phyloP scores from a whole-genome alignment of 1,140 invertebrate genomes.

The Ooceraea biroi region DNA sequence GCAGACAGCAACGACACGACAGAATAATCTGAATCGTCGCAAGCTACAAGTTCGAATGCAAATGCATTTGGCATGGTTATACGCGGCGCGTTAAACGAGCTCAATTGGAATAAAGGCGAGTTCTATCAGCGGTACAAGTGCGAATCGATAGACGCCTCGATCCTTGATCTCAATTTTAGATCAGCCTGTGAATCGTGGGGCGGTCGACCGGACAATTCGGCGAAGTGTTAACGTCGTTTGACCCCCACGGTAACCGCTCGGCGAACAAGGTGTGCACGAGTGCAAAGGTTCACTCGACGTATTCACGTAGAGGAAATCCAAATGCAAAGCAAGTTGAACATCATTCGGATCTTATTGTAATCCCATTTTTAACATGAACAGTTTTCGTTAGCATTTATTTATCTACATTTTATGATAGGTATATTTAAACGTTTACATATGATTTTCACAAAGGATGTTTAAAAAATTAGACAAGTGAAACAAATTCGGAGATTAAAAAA shows the following conservation, averaged over 20 bases:
- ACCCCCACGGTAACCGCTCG: constrained; percentile 36
- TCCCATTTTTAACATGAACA: neutral
- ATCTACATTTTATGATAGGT: neutral
- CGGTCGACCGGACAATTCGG: constrained; percentile 46
- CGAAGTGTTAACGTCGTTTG: constrained; percentile 56
- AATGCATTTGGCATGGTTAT: constrained; percentile 37
- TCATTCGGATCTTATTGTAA: constrained; percentile 1
- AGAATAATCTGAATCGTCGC: constrained; percentile 41
- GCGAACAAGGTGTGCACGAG: constrained; percentile 21
- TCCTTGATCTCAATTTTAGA: constrained; percentile 63
- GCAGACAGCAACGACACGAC: neutral
- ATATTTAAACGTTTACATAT: neutral
- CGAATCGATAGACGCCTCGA: constrained; percentile 55
- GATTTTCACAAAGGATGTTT: neutral
- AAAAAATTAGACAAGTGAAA: neutral
- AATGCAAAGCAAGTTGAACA: neutral
- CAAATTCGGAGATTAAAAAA: neutral
- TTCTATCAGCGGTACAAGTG: constrained; percentile 39
- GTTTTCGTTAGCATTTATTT: neutral
- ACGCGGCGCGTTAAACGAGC: constrained; percentile 47
- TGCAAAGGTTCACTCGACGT: constrained; percentile 15
- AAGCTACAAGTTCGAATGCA: constrained; percentile 48
- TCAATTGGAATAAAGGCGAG: constrained; percentile 60
- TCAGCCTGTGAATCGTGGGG: constrained; percentile 38
- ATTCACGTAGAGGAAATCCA: constrained; percentile 7